Evolutionary conservation across 2,797 vertebrate species (phyloP), one percentile per base, ranked within the genome.

Genomic region (Scarus forsteni): DNA sequence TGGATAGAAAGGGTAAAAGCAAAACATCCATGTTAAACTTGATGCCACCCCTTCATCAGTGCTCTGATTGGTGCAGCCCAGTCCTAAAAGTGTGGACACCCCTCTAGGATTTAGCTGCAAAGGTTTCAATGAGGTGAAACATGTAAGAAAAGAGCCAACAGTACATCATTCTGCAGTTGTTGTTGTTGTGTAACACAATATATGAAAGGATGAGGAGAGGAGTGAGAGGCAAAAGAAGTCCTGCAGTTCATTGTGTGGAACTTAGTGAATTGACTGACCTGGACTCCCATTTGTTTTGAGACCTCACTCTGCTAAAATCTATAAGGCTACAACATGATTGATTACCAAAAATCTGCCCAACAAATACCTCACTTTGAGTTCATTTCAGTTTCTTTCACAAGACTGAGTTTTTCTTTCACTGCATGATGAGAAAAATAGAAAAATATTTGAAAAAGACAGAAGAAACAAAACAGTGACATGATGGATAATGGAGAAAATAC

Each of bases 251-350:
- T 54, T 51, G 53, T 5, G 1, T 40, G 38, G 51, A 53, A 49
- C 34, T 69, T 44, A 19, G 18, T 58, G 48, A 62, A 52, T 27
- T 40, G 50, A n/a, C 7, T 40, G 48, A 40, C 38, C 15, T 65
- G 44, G 46, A 66, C 49, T 60, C 18, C 38, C 43, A 64, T 69
- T 46, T 51, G 64, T 62, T 75, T 60, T 40, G 34, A 68, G n/a
- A 43, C 19, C 1, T 34, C 13, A 4, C 12, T 43, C n/a, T 50
- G 39, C 39, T 42, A 50, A 67, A 51, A 46, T 60, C 53, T 18
- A 16, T 49, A 57, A 50, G 43, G 27, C 60, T 13, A 42, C 45
- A 12, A 15, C 39, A 59, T 10, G 51, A 73, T 51, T 58, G 19
- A 69, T 75, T 48, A 51, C n/a, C 18, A 11, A 15, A 49, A 50